Conservation (phyloP, 2,797 vertebrate species). For the Anguilla pacifica region DNA sequence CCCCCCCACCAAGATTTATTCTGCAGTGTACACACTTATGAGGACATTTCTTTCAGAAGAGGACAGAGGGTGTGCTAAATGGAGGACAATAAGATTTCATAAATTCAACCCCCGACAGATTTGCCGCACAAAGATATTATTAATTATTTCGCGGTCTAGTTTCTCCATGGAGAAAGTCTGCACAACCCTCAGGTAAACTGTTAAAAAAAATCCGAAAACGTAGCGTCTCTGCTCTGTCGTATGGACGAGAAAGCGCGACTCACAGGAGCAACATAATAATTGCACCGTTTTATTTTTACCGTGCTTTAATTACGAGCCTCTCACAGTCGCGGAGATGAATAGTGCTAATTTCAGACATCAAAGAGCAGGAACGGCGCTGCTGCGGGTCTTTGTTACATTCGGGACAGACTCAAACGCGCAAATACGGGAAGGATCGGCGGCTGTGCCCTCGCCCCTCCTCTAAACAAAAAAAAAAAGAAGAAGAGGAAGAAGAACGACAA, state of each 20-base stretch:
- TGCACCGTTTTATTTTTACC: slow-evolving; percentile 54
- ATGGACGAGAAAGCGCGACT: slow-evolving; percentile 33
- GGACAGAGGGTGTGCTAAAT: slow-evolving; percentile 9
- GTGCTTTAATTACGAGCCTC: slow-evolving; percentile 60
- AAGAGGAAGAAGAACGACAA: not conserved
- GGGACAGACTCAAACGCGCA: not conserved
- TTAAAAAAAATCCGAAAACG: slow-evolving; percentile 14
- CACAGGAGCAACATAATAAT: slow-evolving; percentile 46
- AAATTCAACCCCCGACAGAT: slow-evolving; percentile 25
- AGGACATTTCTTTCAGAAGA: slow-evolving; percentile 14
- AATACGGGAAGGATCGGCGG: not conserved
- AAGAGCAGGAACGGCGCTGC: slow-evolving; percentile 41
- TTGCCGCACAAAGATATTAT: slow-evolving; percentile 13
- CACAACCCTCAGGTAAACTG: slow-evolving; percentile 23
- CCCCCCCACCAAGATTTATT: not conserved
- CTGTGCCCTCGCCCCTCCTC: not conserved
- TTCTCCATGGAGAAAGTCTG: slow-evolving; percentile 15
- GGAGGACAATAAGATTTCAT: slow-evolving; percentile 14
- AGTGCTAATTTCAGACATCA: slow-evolving; percentile 49
- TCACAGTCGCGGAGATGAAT: slow-evolving; percentile 55
- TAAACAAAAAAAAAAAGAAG: not conserved
- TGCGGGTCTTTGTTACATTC: slow-evolving; percentile 10
- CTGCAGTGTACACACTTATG: slow-evolving; percentile 17
- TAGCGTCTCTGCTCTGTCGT: slow-evolving; percentile 2
- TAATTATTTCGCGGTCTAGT: slow-evolving; percentile 12